These are phyloP conservation scores for Scaptomyza tumidula DNA, from an alignment of 2,888 invertebrate species.

Conservation along the genomic window DNA sequence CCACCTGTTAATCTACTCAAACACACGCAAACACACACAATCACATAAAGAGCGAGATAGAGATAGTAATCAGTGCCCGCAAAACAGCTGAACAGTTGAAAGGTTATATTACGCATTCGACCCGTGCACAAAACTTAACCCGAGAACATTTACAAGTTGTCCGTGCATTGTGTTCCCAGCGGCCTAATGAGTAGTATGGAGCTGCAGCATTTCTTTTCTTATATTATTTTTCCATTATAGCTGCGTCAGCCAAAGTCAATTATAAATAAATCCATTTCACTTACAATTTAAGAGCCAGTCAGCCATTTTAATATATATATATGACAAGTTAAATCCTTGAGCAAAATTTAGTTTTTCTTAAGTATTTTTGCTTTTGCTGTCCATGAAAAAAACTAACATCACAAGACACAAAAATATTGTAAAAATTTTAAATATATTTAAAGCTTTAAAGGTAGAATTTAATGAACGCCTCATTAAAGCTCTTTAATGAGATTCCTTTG, in stretches of 20 bases:
- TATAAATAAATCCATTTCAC: conserved; percentile 1
- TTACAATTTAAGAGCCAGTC: not conserved
- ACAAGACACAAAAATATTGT: not conserved
- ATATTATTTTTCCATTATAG: not conserved
- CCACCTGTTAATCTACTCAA: conserved; percentile 48
- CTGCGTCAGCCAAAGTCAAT: not conserved
- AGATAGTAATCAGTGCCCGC: conserved; percentile 34
- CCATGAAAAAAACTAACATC: not conserved
- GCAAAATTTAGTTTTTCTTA: too few relatives aligned
- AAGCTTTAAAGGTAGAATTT: not conserved
- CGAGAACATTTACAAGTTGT: conserved; percentile 36
- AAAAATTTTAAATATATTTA: not conserved
- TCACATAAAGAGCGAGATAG: not conserved
- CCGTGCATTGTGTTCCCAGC: not conserved
- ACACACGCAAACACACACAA: conserved; percentile 1
- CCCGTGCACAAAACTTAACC: conserved; percentile 31
- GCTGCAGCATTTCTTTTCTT: not conserved
- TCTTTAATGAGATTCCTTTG: not conserved
- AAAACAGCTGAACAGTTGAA: conserved; percentile 51
- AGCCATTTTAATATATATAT: not conserved
- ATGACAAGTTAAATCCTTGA: not conserved
- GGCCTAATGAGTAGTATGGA: not conserved
- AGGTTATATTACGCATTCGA: conserved; percentile 64
- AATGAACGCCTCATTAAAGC: not conserved
- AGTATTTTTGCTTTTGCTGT: too few relatives aligned